A percentile compares a stretch with the other conserved stretches of the same genome.
Conservation (phyloP, 1,140 invertebrate genomes). For the Macrostomum lignano region DNA sequence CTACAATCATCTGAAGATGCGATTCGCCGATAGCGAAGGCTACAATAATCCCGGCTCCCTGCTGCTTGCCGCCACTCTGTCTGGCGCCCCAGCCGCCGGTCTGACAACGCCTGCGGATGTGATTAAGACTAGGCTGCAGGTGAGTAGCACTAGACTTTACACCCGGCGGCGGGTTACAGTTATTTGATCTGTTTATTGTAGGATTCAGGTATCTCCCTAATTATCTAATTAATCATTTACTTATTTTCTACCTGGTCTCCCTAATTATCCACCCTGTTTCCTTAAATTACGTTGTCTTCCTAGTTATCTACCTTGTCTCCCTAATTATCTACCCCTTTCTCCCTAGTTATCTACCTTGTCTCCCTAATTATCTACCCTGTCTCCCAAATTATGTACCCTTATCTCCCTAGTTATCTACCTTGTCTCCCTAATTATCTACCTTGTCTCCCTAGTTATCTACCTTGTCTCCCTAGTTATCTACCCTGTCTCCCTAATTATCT, state of each 20-base stretch:
- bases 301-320: neutral
- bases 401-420: no score
- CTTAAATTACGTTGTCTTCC: slow-evolving; percentile 4
- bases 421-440: no score
- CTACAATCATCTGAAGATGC: slow-evolving; percentile 64
- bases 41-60: slow-evolving; percentile 67
- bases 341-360: no score
- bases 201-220: neutral
- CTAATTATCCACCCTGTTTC: neutral
- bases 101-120: slow-evolving; percentile 92
- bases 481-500: no score
- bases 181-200: neutral
- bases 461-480: no score
- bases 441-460: no score
- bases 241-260: neutral
- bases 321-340: no score
- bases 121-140: slow-evolving; percentile 79
- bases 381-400: no score
- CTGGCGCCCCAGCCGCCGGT: slow-evolving; percentile 73
- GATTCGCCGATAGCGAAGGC: slow-evolving; percentile 51
- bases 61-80: slow-evolving; percentile 49
- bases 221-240: neutral
- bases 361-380: no score
- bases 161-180: neutral
- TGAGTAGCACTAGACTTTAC: neutral